Percentiles rank a stretch among this genome's conserved stretches.
phyloP scores from a whole-genome alignment of 2,797 vertebrate species.

The Sebastes itinus region DNA sequence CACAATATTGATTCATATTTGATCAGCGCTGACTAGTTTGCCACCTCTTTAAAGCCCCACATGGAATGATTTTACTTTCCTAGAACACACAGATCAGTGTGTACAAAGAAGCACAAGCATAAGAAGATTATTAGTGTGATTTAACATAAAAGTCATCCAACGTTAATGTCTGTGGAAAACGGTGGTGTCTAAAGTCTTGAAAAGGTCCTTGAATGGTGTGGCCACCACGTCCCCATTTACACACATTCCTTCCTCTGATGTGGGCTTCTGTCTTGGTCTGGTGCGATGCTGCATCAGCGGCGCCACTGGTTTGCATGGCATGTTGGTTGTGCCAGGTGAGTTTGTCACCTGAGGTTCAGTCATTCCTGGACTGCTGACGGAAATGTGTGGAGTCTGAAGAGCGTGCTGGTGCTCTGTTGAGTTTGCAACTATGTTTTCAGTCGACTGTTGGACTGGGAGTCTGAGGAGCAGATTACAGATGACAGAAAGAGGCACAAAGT shows the following conservation, averaged over 20 bases:
- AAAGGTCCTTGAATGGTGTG: conserved; percentile 39
- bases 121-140: not conserved
- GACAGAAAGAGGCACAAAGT: not conserved
- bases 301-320: not conserved
- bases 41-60: too few species aligned
- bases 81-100: too few species aligned
- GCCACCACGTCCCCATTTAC: not conserved
- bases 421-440: not conserved
- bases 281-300: not conserved
- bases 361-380: not conserved
- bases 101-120: not conserved
- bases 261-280: not conserved
- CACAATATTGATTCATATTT: too few species aligned
- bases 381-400: not conserved
- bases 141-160: not conserved
- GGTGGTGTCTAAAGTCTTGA: conserved; percentile 39
- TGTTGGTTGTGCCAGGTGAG: not conserved
- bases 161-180: not conserved
- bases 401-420: not conserved
- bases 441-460: not conserved
- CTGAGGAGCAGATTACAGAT: not conserved
- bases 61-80: too few species aligned
- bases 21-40: too few species aligned
- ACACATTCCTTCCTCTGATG: not conserved
- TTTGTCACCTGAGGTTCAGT: not conserved